Evolutionary conservation across 2,113 vertebrate genomes (phyloP), one percentile per base, ranked within the genome.

Genomic region (Erinaceus europaeus): DNA sequence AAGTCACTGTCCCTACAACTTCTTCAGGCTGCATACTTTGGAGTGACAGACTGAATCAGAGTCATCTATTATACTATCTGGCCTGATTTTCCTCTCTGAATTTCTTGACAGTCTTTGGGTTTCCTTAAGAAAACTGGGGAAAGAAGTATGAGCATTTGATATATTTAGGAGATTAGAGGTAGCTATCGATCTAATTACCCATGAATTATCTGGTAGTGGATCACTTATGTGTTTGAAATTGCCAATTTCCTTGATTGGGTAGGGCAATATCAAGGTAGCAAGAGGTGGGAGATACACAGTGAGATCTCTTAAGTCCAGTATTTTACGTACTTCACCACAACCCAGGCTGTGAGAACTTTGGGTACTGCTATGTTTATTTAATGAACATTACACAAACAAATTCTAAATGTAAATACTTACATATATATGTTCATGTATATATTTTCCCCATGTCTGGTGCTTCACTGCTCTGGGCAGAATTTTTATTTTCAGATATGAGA

Each of bases 51-150:
- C 52, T 72, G 72, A 59, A 10, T 86, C 55, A 75, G 89, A 73
- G 9, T 50, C 90, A 83, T 86, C 64, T 50, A 53, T 93, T 73
- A 86, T 65, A 46, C 68, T 84, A 11, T 46, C 69, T 46, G 84
- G 55, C 27, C 50, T n/a, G n/a, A 77, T 91, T 93, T 94, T 88
- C 68, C 52, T 90, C 84, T 76, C 23, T 55, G 65, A 80, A 84
- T 90, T 69, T 72, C 34, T 75, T 94, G 83, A 42, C 42, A 38
- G 53, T 72, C 53, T 89, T 82, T 82, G 78, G 53, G 68, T 74
- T 89, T n/a, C 65, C 80, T 90, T 84, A 73, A 88, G 84, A 64
- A 88, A 84, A 74, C 46, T 34, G n/a, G n/a, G n/a, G n/a, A n/a
- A n/a, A n/a, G n/a, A n/a, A n/a, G n/a, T n/a, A 27, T 83, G 48